phyloP scores from a whole-genome alignment of 2,113 vertebrate species.

The Gymnobelideus leadbeateri region DNA sequence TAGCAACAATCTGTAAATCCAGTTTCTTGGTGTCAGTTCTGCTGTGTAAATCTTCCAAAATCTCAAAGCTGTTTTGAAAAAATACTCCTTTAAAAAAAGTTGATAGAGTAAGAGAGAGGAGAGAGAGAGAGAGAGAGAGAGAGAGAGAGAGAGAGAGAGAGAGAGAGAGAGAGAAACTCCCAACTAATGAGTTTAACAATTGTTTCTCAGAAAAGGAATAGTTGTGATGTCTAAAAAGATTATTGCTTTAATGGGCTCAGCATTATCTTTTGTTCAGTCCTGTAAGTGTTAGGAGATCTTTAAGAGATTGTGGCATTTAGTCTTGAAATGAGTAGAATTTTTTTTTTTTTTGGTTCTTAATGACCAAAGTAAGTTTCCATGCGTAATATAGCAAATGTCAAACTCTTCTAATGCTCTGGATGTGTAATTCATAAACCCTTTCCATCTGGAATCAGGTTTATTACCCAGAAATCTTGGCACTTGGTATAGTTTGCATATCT shows the following conservation, averaged over 20 bases:
- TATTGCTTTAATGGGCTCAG: conserved; percentile 72
- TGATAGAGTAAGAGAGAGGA: not conserved
- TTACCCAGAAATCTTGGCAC: conserved; percentile 27
- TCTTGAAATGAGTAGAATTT: conserved; percentile 70
- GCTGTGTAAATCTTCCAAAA: conserved; percentile 24
- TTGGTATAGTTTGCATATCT: conserved; percentile 25
- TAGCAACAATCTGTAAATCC: conserved; percentile 26
- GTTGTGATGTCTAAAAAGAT: conserved; percentile 63
- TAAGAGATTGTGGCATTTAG: conserved; percentile 68
- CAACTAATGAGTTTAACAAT: conserved; percentile 30
- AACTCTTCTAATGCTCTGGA: conserved; percentile 62
- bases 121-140: not conserved
- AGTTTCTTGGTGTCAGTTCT: conserved; percentile 58
- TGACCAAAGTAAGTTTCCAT: conserved; percentile 67
- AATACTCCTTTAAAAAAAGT: conserved; percentile 24
- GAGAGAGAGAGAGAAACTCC: not conserved
- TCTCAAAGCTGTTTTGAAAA: conserved; percentile 61
- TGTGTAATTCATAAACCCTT: conserved; percentile 58
- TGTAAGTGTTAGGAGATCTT: conserved; percentile 70
- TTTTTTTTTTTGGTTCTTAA: conserved; percentile 68
- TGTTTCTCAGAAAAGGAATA: conserved; percentile 24
- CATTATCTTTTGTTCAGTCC: conserved; percentile 54
- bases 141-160: not conserved
- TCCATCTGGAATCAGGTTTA: not conserved
- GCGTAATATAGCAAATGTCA: conserved; percentile 75